Evolutionary conservation across 2,888 invertebrate genomes (phyloP), one percentile per base, ranked within the genome.

Genomic region (Mermis nigrescens): DNA sequence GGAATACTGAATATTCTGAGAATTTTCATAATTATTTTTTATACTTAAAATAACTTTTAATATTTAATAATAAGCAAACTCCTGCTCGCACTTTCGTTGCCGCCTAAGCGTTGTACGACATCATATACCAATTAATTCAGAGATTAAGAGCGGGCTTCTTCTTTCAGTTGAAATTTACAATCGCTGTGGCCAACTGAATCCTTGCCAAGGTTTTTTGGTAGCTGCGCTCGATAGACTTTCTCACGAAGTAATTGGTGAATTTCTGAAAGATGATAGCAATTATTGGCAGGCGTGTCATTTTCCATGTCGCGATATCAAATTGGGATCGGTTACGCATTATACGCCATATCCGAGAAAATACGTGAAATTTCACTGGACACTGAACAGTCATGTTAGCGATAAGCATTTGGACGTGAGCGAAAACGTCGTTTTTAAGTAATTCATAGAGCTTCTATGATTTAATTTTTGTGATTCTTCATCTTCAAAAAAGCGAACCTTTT

Each of bases 161-260:
- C n/a, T 53, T 53, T 53, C 54, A 53, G 54, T 53, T 3, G 54
- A 53, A 53, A 53, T 53, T 31, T 53, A 53, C 54, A 31, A 12
- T 31, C 27, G 28, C 7, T 53, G 54, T 22, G 54, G 54, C 12
- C 4, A 4, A 12, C 29, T 28, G 54, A 29, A 12, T 19, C 54
- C 54, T 28, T 15, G 27, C 27, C 7, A 29, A 53, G 54, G 54
- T 29, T 53, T 53, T 31, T 53, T 53, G 31, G 12, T 53, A 4
- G 31, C 15, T 7, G 27, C 54, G 4, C 7, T 3, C 29, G 31
- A 53, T 22, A 24, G 4, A 7, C 4, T 12, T 15, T 29, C 54
- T 4, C 4, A 22, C 12, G 54, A 27, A 27, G 31, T 53, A 15
- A 29, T 53, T 7, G 54, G 54, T 7, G 12, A 31, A 31, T 53